A percentile compares a stretch with the other conserved stretches of the same genome.
These are phyloP conservation scores for Andrena dorsata DNA, from an alignment of 2,888 invertebrate species.

Conservation along the genomic window DNA sequence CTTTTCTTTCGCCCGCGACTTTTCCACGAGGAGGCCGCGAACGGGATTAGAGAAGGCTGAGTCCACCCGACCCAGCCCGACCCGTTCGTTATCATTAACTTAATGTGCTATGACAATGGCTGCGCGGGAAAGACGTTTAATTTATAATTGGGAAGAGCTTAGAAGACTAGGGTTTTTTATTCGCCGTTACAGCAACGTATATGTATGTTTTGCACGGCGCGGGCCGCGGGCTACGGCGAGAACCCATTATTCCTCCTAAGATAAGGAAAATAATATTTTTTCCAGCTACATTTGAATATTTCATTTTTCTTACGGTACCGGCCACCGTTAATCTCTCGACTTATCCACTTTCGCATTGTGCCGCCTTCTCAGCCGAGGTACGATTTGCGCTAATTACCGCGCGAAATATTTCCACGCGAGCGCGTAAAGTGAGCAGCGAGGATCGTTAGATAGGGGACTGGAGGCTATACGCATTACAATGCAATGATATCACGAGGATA, in stretches of 20 bases:
- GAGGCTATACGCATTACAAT: not conserved
- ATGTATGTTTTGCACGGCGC: not conserved
- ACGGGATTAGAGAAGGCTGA: slow-evolving; percentile 60
- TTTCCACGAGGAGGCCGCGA: slow-evolving; percentile 40
- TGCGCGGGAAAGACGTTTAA: slow-evolving; percentile 51
- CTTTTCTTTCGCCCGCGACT: slow-evolving; percentile 8
- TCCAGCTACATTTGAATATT: slow-evolving; percentile 57
- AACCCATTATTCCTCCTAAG: slow-evolving; percentile 40
- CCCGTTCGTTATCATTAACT: slow-evolving; percentile 68
- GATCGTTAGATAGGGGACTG: slow-evolving; percentile 35
- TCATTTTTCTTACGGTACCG: slow-evolving; percentile 54
- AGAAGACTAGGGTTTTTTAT: slow-evolving; percentile 39
- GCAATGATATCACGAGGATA: slow-evolving; percentile 34
- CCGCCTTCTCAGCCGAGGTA: slow-evolving; percentile 38
- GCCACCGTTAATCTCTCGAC: slow-evolving; percentile 57
- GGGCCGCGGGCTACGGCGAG: not conserved
- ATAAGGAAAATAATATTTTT: slow-evolving; percentile 52
- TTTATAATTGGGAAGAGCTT: slow-evolving; percentile 61
- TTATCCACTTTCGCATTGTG: slow-evolving; percentile 59
- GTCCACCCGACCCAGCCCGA: slow-evolving; percentile 4
- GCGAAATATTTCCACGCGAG: slow-evolving; percentile 42
- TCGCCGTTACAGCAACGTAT: slow-evolving; percentile 35
- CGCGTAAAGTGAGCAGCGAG: slow-evolving; percentile 45
- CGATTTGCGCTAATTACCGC: slow-evolving; percentile 63
- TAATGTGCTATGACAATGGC: slow-evolving; percentile 55